These are phyloP conservation scores for Anser cygnoides DNA, from an alignment of 2,113 vertebrate genomes.

Conservation along the genomic window DNA sequence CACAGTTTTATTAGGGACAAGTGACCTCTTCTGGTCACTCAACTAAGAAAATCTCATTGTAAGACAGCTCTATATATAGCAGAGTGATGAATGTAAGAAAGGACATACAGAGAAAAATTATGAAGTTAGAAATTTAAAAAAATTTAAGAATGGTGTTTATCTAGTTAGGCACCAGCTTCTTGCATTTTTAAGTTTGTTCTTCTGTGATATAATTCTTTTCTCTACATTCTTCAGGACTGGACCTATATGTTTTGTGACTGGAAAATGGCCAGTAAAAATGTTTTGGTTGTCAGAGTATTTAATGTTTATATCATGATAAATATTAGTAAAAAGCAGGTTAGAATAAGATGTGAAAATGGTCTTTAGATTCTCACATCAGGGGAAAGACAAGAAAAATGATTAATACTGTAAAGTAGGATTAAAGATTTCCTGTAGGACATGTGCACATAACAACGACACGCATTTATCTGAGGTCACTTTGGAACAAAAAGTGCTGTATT, in stretches of 20 bases:
- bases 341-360: neutral
- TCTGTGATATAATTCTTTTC: neutral
- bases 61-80: neutral
- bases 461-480: neutral
- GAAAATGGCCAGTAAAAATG: neutral
- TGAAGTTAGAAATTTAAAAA: neutral
- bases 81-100: neutral
- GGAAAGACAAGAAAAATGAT: neutral
- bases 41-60: neutral
- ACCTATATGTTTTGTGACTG: neutral
- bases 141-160: constrained; percentile 2
- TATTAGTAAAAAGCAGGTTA: neutral
- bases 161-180: neutral
- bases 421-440: neutral
- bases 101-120: neutral
- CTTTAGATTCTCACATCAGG: neutral
- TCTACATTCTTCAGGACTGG: neutral
- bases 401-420: neutral
- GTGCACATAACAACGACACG: neutral
- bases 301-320: neutral
- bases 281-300: neutral
- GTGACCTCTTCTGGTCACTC: neutral
- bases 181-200: neutral
- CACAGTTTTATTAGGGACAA: neutral
- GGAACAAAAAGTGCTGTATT: neutral